phyloP scores from a whole-genome alignment of 2,797 vertebrate genomes.

The Lateolabrax maculatus region DNA sequence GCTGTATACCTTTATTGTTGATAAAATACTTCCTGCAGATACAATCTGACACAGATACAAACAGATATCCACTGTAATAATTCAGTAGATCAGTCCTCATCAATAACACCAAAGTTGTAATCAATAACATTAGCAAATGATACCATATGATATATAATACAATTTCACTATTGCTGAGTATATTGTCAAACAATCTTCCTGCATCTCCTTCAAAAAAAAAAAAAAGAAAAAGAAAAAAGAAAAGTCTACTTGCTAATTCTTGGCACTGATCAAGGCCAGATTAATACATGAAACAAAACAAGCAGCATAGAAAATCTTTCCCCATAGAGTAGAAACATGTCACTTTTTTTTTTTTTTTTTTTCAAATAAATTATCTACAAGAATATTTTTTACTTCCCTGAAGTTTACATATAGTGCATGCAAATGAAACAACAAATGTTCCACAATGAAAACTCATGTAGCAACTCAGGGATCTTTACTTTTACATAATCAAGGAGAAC shows the following conservation, averaged over 20 bases:
- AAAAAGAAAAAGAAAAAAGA: neutral
- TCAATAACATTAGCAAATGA: constrained; percentile 38
- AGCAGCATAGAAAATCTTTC: constrained; percentile 46
- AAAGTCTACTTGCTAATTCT: constrained; percentile 26
- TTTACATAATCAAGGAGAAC: constrained; percentile 3
- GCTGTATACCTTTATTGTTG: constrained; percentile 67
- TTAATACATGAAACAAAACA: constrained; percentile 39
- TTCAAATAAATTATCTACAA: constrained; percentile 35
- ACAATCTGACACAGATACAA: constrained; percentile 48
- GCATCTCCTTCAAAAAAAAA: constrained; percentile 9
- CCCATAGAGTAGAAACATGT: no score
- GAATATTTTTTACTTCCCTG: constrained; percentile 56
- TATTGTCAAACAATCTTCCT: constrained; percentile 5
- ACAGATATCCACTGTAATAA: constrained; percentile 31
- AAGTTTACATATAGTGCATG: constrained; percentile 65
- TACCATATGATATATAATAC: constrained; percentile 33
- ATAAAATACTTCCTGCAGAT: constrained; percentile 61
- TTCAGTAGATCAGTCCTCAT: constrained; percentile 34
- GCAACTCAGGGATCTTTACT: constrained; percentile 17
- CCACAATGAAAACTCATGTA: constrained; percentile 13
- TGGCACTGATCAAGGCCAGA: constrained; percentile 63
- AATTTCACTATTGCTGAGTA: constrained; percentile 33
- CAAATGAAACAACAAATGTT: constrained; percentile 51
- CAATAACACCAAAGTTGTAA: constrained; percentile 38
- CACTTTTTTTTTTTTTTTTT: no score